Conservation (phyloP, 2,113 vertebrate genomes). For the Gobio gobio region DNA sequence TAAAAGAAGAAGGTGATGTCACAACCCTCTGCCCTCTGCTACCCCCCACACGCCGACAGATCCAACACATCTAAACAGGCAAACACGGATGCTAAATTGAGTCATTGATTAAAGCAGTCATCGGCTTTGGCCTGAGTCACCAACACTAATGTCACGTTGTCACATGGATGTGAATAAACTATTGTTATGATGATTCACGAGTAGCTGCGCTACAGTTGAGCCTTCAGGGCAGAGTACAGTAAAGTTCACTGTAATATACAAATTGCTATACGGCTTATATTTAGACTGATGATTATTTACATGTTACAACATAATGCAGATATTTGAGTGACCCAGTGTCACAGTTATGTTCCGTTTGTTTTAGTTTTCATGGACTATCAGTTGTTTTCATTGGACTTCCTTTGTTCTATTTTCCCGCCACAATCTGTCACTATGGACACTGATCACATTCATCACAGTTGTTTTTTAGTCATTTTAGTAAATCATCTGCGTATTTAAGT, state of each 20-base stretch:
- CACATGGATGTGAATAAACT: conserved; percentile 47
- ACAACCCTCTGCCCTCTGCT: conserved; percentile 12
- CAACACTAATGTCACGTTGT: conserved; percentile 38
- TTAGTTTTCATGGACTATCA: too few species aligned
- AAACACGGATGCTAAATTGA: conserved; percentile 45
- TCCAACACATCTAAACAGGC: conserved; percentile 27
- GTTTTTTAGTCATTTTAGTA: too few species aligned
- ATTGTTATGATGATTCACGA: conserved; percentile 42
- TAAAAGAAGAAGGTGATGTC: conserved; percentile 22
- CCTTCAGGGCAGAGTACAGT: conserved; percentile 14
- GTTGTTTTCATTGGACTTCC: too few species aligned
- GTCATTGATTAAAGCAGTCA: conserved; percentile 51
- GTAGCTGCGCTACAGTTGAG: not conserved
- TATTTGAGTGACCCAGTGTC: not conserved
- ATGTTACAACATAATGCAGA: not conserved
- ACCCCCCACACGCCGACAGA: too few species aligned
- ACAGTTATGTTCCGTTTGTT: not conserved
- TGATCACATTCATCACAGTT: too few species aligned
- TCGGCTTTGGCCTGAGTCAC: conserved; percentile 36
- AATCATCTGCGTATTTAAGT: too few species aligned
- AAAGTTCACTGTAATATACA: not conserved
- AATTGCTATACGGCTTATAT: conserved; percentile 2
- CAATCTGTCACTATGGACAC: too few species aligned
- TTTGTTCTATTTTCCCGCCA: too few species aligned
- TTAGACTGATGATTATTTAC: not conserved